Evolutionary conservation across 2,797 vertebrate genomes (phyloP), one percentile per base, ranked within the genome.

Genomic region (Scleropages formosus): DNA sequence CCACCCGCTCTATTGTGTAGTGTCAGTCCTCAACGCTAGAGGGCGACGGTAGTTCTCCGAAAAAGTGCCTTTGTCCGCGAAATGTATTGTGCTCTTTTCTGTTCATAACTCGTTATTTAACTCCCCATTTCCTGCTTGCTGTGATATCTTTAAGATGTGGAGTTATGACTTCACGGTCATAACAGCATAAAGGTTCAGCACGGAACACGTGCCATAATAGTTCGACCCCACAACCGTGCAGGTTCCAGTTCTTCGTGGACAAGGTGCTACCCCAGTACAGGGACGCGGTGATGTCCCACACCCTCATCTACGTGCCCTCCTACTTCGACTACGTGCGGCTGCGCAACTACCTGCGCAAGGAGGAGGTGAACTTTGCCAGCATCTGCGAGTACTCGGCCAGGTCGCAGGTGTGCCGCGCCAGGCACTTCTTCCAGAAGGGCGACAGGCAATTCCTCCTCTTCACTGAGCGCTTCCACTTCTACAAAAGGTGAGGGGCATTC

Each of bases 401-500:
- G 77, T 88, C 93, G 0, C 92, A 87, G 0, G 85, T 98, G 79
- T 95, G 94, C 78, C 92, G 94, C 73, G 94, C 95, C 0, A 87
- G 97, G 1, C 92, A 96, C 66, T 94, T 91, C 83, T 98, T 99
- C 78, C 91, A 93, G 77, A 94, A 89, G 60, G 97, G 97, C 64
- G 92, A 95, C 53, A 95, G 89, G 78, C 95, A 95, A 76, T 96
- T 99, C 72, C 83, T 99, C 31, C 88, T 99, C 22, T 94, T 96
- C 86, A 98, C 96, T 0, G 97, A 99, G 82, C 95, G 98, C 60
- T 99, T 99, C 89, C 95, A 99, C 88, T 99, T 98, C 81, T 99
- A 98, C 84, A 99, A 98, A 86, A 96, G 98, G 97, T 98, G 77
- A 79, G n/a, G 53, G 24, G 53, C 18, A 58, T 15, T 69, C 0